Evolutionary conservation across 2,113 vertebrate genomes (phyloP), one percentile per base, ranked within the genome.

Genomic region (Pteropus alecto): DNA sequence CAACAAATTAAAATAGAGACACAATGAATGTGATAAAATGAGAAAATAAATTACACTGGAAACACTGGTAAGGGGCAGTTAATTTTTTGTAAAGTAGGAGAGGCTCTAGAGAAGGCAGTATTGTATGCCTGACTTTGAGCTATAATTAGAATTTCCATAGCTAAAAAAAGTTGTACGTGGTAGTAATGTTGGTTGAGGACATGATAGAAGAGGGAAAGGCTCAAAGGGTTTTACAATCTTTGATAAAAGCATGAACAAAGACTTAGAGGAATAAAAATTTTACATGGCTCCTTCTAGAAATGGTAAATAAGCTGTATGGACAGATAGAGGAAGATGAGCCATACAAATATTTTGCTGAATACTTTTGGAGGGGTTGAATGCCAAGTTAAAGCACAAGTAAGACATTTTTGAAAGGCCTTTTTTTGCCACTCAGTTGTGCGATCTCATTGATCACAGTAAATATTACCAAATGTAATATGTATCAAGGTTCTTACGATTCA

Each of bases 271-370:
- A 19, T 54, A 67, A 21, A 77, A 38, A 1, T 24, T 60, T 28
- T 5, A 6, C 9, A 16, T 10, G 26, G 2, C 26, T 30, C 10
- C 5, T 60, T 10, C 24, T 26, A 28, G 24, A 26, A 24, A 77
- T 22, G 16, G 0, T 33, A 4, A 41, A 18, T 13, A 81, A 48
- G 33, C 9, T 11, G 18, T 1, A 5, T 10, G 3, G 1, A 0
- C 65, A 21, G 6, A 3, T 2, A 24, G n/a, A 84, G 28, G 22
- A 28, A 51, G 5, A 24, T 9, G 30, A 28, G 21, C 6, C 11
- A 5, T 41, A 15, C 0, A 1, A 4, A 16, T 51, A 28, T 10
- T 43, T 74, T 26, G 7, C 3, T 26, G 5, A 35, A 15, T 22
- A 10, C 5, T 61, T 60, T 33, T 11, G 26, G 10, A 28, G 43